Conservation (phyloP, 2,797 vertebrate genomes). For the Podargus strigoides region DNA sequence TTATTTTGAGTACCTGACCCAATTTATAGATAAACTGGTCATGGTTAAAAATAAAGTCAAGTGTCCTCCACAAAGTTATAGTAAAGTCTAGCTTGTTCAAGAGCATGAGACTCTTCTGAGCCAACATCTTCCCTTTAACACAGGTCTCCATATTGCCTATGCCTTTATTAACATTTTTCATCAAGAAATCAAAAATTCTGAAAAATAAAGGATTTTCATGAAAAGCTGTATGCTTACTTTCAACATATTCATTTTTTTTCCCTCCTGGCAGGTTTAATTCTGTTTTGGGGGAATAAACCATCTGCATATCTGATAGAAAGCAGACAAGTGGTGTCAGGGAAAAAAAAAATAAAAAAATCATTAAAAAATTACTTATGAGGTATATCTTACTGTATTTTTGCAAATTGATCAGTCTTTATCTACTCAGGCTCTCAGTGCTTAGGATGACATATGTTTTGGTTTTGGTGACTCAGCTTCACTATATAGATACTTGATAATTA, state of each 20-base stretch:
- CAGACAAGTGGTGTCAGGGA: not conserved
- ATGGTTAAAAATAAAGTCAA: not conserved
- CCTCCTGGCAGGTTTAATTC: not conserved
- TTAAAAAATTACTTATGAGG: not conserved
- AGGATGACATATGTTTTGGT: not conserved
- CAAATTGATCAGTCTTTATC: not conserved
- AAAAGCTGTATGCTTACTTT: not conserved
- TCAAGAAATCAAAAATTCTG: not conserved
- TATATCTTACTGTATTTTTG: not conserved
- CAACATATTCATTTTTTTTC: not conserved
- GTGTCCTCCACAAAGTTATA: not conserved
- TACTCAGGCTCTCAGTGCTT: not conserved
- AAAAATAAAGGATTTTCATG: not conserved
- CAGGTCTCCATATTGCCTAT: not conserved
- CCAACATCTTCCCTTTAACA: not conserved
- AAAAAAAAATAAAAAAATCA: not conserved
- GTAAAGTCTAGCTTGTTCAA: not conserved
- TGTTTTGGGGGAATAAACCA: not conserved
- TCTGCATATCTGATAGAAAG: not conserved
- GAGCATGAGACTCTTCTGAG: not conserved
- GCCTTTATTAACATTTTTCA: not conserved
- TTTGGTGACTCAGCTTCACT: not conserved
- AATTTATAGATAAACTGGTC: not conserved
- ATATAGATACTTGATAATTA: not conserved
- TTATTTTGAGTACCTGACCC: not conserved